Base-by-base conservation (phyloP, 2,888 invertebrate genomes). In the Daptonema setosum region DNA sequence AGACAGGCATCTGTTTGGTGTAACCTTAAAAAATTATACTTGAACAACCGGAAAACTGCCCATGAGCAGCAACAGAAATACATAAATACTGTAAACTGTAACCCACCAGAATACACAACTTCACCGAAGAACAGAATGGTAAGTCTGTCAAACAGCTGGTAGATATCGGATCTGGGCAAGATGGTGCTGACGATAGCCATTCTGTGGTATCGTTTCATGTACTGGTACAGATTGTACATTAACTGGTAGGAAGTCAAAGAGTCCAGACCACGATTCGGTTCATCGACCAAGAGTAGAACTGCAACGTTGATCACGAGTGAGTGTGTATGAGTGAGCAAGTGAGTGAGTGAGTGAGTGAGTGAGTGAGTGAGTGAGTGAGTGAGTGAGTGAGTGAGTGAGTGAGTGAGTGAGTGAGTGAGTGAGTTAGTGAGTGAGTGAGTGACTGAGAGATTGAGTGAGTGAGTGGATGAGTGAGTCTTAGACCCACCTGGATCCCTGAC, bases 171-270 rank as follows among this genome's bases (percentile, higher is more conserved):
- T 66, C 91, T 77, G 0, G 91, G 90, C 65, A 87, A 87, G 69
- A 88, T 87, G 81, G 90, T 83, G 0, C 88, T 88, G 2, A 91
- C 74, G 56, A 91, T 78, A 41, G 90, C 85, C 41, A 87, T 85
- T 48, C 88, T 82, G 8, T 86, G 85, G 61, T 87, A 83, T 70
- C 87, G 86, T 66, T 87, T 87, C 2, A 86, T 75, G 63, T 77
- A 76, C 65, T 87, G 87, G 28, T 87, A 87, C 1, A 91, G 76
- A 68, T 91, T 91, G 0, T 91, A 90, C 54, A 93, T 82, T 8
- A 95, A 82, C 60, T 95, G 78, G 71, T 91, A 93, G 0, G 91
- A 88, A 67, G 90, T 90, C 55, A 95, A 75, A 0, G 93, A 88
- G 72, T 93, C 91, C 62, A 95, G 76, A 62, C 87, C 87, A 79